Evolutionary conservation across 64 coral and sea anemone species (phyloP).

Genomic region (Stichodactyla helianthus): DNA sequence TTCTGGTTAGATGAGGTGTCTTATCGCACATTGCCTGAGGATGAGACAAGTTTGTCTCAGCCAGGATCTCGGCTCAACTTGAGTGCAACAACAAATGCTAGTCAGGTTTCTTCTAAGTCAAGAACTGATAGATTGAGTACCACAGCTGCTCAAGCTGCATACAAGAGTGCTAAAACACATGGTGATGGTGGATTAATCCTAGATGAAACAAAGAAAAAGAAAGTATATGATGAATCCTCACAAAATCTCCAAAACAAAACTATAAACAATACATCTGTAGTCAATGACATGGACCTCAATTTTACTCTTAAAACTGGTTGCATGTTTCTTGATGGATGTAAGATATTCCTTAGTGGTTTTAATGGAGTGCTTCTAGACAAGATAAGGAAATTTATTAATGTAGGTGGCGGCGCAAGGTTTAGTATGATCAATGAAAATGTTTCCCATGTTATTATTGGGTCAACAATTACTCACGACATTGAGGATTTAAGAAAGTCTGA

Average conservation of each 20-base stretch:
- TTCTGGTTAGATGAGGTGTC: constrained; percentile 75
- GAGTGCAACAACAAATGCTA: constrained; percentile 31
- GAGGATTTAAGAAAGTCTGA: constrained; percentile 59
- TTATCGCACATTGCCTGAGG: constrained; percentile 47
- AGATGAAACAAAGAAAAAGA: constrained; percentile 30
- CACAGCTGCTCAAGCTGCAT: constrained; percentile 74
- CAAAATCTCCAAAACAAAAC: constrained; percentile 19
- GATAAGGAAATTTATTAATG: constrained; percentile 81
- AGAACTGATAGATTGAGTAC: constrained; percentile 26
- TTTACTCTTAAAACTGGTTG: constrained; percentile 57
- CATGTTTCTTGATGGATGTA: constrained; percentile 92
- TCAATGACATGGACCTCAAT: constrained; percentile 35
- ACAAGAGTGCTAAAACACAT: constrained; percentile 81
- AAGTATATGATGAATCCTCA: constrained; percentile 6
- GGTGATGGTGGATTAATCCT: constrained; percentile 55
- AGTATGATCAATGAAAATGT: constrained; percentile 93
- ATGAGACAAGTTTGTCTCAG: constrained; percentile 48
- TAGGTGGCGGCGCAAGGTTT: constrained; percentile 89
- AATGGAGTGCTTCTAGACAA: constrained; percentile 67
- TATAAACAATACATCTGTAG: constrained; percentile 1
- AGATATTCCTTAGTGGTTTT: constrained; percentile 94
- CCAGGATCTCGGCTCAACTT: constrained; percentile 37
- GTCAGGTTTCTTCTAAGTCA: constrained; percentile 25
- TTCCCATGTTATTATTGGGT: constrained; percentile 88
- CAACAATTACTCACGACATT: constrained; percentile 54